Percentiles rank a stretch among this genome's conserved stretches.
These are phyloP conservation scores for Chiridota heheva DNA, from an alignment of 35 echinoderm and acorn worm genomes.

Conservation along the genomic window DNA sequence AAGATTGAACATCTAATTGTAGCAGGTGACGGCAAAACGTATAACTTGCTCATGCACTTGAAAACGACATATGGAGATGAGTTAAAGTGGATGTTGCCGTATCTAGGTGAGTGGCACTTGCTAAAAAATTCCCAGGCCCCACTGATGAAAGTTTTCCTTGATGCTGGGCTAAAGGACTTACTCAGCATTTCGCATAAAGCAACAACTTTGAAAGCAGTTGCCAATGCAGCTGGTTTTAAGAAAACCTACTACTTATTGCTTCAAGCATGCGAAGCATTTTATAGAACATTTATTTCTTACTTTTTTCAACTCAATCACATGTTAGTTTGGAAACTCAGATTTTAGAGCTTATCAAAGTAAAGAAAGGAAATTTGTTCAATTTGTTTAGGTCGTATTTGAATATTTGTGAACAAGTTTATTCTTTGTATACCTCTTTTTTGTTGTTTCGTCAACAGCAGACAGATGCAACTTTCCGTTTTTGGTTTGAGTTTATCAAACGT, in stretches of 20 bases:
- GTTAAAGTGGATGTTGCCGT: conserved; percentile 43
- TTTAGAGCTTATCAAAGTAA: too few relatives aligned
- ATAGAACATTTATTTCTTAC: too few relatives aligned
- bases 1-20: conserved; percentile 34
- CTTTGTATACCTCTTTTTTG: background rate
- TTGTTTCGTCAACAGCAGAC: background rate
- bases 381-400: background rate
- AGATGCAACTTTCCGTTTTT: background rate
- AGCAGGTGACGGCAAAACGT: conserved; percentile 50
- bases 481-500: background rate
- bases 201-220: conserved; percentile 16
- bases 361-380: conserved; percentile 5
- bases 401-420: background rate
- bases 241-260: background rate
- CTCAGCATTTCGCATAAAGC: conserved; percentile 35
- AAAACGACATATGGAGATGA: conserved; percentile 38
- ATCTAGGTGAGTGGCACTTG: conserved; percentile 43
- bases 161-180: conserved; percentile 1
- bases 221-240: conserved; percentile 26
- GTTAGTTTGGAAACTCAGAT: too few relatives aligned
- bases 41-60: conserved; percentile 17
- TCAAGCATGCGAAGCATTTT: background rate
- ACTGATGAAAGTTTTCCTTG: conserved; percentile 36
- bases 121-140: conserved; percentile 42
- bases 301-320: too few relatives aligned